These are phyloP conservation scores for Thrips palmi DNA, from an alignment of 1,140 invertebrate species.

Conservation along the genomic window DNA sequence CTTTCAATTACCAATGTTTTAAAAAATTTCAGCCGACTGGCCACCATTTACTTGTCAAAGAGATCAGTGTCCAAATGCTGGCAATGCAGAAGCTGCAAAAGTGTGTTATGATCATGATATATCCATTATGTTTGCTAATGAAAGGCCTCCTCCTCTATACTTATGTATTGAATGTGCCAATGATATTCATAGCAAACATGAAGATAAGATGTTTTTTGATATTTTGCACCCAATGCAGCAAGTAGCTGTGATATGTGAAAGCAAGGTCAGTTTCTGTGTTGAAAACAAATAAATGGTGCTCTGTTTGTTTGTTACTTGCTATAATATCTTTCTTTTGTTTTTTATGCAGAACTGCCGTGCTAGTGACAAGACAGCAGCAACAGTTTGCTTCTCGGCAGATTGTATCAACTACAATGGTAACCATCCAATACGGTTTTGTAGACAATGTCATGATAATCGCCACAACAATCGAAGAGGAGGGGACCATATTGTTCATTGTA, in stretches of 20 bases:
- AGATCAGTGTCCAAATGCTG: slow-evolving; percentile 64
- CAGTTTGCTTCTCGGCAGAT: slow-evolving; percentile 91
- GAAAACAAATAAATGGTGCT: slow-evolving; percentile 8
- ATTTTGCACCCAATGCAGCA: slow-evolving; percentile 88
- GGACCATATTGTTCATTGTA: slow-evolving; percentile 78
- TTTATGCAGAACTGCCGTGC: slow-evolving; percentile 72
- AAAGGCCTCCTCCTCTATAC: slow-evolving; percentile 83
- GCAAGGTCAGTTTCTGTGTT: slow-evolving; percentile 48
- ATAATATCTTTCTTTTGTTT: neutral
- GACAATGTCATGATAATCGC: slow-evolving; percentile 72
- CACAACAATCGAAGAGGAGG: slow-evolving; percentile 69
- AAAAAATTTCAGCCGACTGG: slow-evolving; percentile 32
- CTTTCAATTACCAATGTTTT: neutral
- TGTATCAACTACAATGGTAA: slow-evolving; percentile 93
- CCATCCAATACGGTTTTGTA: slow-evolving; percentile 85
- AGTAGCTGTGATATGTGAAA: slow-evolving; percentile 88
- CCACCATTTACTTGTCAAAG: slow-evolving; percentile 67
- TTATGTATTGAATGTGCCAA: slow-evolving; percentile 94
- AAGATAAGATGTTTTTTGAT: slow-evolving; percentile 73
- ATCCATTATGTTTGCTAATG: slow-evolving; percentile 60
- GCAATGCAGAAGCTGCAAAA: slow-evolving; percentile 73
- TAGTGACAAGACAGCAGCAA: slow-evolving; percentile 80
- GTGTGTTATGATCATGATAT: slow-evolving; percentile 79
- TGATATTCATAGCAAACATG: slow-evolving; percentile 64
- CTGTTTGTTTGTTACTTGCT: slow-evolving; percentile 4